phyloP scores from a whole-genome alignment of 1,140 invertebrate genomes.

The Melanaphis sacchari region DNA sequence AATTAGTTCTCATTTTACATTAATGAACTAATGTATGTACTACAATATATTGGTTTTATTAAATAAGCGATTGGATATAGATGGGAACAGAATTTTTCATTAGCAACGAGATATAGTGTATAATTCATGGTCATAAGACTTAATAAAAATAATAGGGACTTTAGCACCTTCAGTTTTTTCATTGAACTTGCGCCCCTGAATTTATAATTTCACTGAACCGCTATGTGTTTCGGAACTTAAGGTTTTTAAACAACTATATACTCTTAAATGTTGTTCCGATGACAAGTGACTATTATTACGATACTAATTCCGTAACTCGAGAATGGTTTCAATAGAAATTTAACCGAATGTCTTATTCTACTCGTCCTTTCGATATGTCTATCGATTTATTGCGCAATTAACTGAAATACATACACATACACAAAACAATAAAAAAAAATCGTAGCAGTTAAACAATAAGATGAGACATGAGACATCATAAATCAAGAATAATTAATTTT shows the following conservation, averaged over 20 bases:
- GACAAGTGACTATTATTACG: neutral
- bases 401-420: too few relatives aligned
- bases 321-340: neutral
- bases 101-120: too few relatives aligned
- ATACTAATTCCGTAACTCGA: accelerated
- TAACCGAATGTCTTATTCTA: neutral
- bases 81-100: too few relatives aligned
- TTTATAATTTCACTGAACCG: neutral
- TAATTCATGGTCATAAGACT: too few relatives aligned
- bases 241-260: neutral
- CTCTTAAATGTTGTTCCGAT: neutral
- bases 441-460: neutral
- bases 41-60: too few relatives aligned
- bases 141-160: too few relatives aligned
- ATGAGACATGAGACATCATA: neutral
- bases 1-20: too few relatives aligned
- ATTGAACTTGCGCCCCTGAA: neutral
- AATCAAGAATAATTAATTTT: neutral
- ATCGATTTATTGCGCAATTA: neutral
- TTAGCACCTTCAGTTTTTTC: neutral
- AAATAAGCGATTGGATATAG: too few relatives aligned
- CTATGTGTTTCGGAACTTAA: neutral
- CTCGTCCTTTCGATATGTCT: neutral
- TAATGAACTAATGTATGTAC: too few relatives aligned
- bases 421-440: neutral